Conservation (phyloP, 2,113 vertebrate species). For the Forbesichthys agassizii region DNA sequence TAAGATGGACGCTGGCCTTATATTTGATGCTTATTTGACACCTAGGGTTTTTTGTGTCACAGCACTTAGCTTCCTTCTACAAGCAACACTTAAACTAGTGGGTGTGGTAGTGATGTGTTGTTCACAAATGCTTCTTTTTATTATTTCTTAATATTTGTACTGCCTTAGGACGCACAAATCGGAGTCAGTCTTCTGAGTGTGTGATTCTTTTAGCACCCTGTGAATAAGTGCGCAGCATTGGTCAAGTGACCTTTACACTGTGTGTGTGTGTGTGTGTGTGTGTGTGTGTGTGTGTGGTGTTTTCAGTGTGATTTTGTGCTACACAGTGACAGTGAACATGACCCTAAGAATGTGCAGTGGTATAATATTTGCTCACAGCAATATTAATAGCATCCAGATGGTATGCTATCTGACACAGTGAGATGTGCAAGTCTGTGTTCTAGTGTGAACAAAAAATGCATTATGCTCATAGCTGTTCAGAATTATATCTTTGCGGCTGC, state of each 20-base stretch:
- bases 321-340: slow-evolving; percentile 18
- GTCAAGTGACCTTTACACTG: neutral
- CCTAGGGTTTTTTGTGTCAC: neutral
- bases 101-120: too few species aligned
- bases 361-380: slow-evolving; percentile 64
- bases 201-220: too few species aligned
- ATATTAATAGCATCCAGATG: slow-evolving; percentile 59
- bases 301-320: neutral
- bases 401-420: slow-evolving; percentile 10
- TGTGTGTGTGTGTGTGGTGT: slow-evolving; percentile 1
- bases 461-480: too few species aligned
- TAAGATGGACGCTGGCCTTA: neutral
- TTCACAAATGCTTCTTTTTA: too few species aligned
- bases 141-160: too few species aligned
- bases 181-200: too few species aligned
- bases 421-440: neutral
- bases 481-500: too few species aligned
- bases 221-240: too few species aligned
- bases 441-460: slow-evolving; percentile 6
- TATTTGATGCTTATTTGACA: neutral
- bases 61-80: too few species aligned
- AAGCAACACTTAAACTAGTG: too few species aligned
- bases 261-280: too few species aligned
- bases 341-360: slow-evolving; percentile 60
- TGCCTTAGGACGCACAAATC: too few species aligned